A percentile compares a stretch with the other conserved stretches of the same genome.
Conservation (phyloP, 2,888 invertebrate genomes). For the Mystacides longicornis region DNA sequence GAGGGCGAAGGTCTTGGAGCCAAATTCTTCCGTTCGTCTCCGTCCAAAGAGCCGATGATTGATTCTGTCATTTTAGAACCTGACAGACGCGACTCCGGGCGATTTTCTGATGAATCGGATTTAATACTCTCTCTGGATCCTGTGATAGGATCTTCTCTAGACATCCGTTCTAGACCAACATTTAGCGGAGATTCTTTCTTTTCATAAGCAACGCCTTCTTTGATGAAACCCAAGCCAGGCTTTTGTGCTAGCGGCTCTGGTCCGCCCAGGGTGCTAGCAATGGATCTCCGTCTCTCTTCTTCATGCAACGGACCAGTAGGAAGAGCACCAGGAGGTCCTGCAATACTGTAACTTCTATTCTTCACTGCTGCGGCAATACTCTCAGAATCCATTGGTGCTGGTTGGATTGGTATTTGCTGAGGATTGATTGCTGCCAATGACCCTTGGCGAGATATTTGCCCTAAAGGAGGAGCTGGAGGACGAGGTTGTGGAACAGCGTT, state of each 20-base stretch:
- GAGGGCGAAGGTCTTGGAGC: constrained; percentile 27
- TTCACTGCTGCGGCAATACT: constrained; percentile 42
- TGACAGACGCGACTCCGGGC: constrained; percentile 43
- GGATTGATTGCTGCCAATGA: constrained; percentile 40
- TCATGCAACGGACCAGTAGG: constrained; percentile 38
- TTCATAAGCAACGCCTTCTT: constrained; percentile 34
- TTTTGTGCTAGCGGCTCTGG: constrained; percentile 39
- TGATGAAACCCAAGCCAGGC: constrained; percentile 43
- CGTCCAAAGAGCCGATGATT: constrained; percentile 40
- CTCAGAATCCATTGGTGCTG: constrained; percentile 39
- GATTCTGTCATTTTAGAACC: constrained; percentile 47
- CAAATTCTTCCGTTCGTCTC: constrained; percentile 27
- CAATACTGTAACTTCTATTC: constrained; percentile 49
- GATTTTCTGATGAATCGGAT: constrained; percentile 38
- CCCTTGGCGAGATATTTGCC: constrained; percentile 39
- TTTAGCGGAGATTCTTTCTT: constrained; percentile 35
- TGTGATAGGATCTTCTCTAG: constrained; percentile 37
- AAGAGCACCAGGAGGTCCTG: constrained; percentile 39
- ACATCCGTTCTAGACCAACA: constrained; percentile 19
- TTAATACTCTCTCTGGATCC: constrained; percentile 42
- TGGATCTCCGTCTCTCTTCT: constrained; percentile 48
- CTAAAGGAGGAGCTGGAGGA: constrained; percentile 29
- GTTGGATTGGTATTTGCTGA: constrained; percentile 36
- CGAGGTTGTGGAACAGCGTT: constrained; percentile 24
- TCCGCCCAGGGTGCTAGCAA: constrained; percentile 42